These are phyloP conservation scores for Aleiodes sp. DNA, from an alignment of 1,140 invertebrate species.

Conservation along the genomic window DNA sequence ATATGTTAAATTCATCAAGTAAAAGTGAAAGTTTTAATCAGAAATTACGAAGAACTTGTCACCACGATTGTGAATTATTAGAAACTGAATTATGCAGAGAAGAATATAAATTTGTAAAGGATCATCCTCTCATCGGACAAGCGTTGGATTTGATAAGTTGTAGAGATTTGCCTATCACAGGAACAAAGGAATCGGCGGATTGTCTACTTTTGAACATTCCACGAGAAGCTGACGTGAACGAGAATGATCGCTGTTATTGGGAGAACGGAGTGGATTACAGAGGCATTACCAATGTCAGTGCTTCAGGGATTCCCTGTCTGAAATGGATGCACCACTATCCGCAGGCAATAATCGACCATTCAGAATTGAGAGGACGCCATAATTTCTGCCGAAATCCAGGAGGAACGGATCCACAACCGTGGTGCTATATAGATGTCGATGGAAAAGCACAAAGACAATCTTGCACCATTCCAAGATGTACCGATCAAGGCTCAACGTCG, in stretches of 20 bases:
- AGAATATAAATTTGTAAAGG: too few species aligned
- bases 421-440: conserved; percentile 87
- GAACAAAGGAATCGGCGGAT: conserved; percentile 72
- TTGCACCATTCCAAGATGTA: conserved; percentile 88
- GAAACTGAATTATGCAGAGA: too few species aligned
- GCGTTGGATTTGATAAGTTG: too few species aligned
- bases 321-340: conserved; percentile 84
- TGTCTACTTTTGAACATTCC: conserved; percentile 89
- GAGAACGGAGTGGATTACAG: conserved; percentile 84
- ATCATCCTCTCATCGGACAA: too few species aligned
- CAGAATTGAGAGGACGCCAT: conserved; percentile 87
- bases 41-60: conserved; percentile 74
- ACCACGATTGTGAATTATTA: too few species aligned
- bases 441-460: conserved; percentile 74
- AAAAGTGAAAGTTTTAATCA: conserved; percentile 50
- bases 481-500: conserved; percentile 13
- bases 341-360: conserved; percentile 79
- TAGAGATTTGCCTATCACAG: conserved; percentile 80
- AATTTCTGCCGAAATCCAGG: conserved; percentile 96
- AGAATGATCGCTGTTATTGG: conserved; percentile 85
- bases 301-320: conserved; percentile 78
- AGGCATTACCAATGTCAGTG: conserved; percentile 78
- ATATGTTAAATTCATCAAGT: conserved; percentile 45
- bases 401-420: conserved; percentile 80
- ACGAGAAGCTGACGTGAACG: conserved; percentile 69